Percentiles rank a stretch among this genome's conserved stretches.
These are phyloP conservation scores for Ligdia adustata DNA, from an alignment of 2,888 invertebrate species.

Conservation along the genomic window DNA sequence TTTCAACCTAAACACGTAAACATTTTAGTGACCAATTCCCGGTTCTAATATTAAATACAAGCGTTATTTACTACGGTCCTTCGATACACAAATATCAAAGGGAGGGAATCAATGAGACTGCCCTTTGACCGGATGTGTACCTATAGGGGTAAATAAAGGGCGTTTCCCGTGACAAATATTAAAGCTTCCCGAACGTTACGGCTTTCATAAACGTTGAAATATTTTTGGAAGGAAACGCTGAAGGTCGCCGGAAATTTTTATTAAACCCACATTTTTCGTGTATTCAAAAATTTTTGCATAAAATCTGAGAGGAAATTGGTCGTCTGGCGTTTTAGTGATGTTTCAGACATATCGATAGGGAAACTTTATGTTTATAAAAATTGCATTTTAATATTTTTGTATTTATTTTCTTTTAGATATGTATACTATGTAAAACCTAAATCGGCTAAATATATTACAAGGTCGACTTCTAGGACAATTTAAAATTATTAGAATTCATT, in stretches of 20 bases:
- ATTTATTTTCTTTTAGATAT: no score
- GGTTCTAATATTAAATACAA: slow-evolving; percentile 58
- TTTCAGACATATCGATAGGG: slow-evolving; percentile 1
- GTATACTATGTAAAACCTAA: no score
- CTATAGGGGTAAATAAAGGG: slow-evolving; percentile 68
- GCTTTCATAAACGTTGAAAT: slow-evolving; percentile 39
- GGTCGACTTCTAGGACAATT: no score
- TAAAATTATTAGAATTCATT: no score
- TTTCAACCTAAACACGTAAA: not conserved
- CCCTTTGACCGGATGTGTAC: slow-evolving; percentile 64
- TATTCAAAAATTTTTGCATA: slow-evolving; percentile 20
- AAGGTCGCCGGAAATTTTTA: slow-evolving; percentile 28
- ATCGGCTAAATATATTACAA: no score
- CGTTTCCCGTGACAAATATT: slow-evolving; percentile 72
- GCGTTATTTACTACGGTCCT: slow-evolving; percentile 58
- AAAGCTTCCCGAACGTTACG: slow-evolving; percentile 43
- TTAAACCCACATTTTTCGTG: slow-evolving; percentile 19
- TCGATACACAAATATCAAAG: slow-evolving; percentile 62
- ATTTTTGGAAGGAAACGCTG: slow-evolving; percentile 35
- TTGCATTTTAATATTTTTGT: no score
- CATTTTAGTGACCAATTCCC: slow-evolving; percentile 29
- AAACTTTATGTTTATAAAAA: no score
- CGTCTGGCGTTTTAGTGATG: slow-evolving; percentile 1
- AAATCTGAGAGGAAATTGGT: slow-evolving; percentile 9
- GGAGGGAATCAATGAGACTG: slow-evolving; percentile 63